Conservation (phyloP, 1,140 invertebrate genomes). For the Conopomorpha cramerella region DNA sequence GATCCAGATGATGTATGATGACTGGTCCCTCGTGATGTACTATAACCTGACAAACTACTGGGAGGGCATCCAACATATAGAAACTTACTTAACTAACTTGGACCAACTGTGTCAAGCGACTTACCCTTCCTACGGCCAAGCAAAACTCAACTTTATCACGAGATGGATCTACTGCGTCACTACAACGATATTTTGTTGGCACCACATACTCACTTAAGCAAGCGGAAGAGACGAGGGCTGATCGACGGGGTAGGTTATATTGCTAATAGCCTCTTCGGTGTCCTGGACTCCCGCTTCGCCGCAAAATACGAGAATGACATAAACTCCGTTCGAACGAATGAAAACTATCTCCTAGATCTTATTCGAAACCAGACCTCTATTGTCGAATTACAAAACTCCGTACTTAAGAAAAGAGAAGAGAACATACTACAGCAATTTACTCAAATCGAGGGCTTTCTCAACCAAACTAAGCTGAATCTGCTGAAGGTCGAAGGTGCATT, state of each 20-base stretch:
- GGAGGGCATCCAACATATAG: background rate
- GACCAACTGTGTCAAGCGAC: background rate
- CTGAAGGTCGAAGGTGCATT: background rate
- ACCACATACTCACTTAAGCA: background rate
- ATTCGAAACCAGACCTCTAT: slow-evolving; percentile 1
- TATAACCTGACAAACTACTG: slow-evolving; percentile 2
- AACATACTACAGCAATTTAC: background rate
- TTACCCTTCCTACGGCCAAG: background rate
- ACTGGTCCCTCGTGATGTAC: slow-evolving; percentile 1
- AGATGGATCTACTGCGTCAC: background rate
- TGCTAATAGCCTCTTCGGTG: slow-evolving; percentile 1
- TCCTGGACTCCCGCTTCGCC: background rate
- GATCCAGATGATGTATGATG: slow-evolving; percentile 1
- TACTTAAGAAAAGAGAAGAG: background rate
- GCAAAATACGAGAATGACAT: slow-evolving; percentile 1
- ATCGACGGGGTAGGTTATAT: slow-evolving; percentile 1
- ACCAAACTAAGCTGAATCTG: background rate
- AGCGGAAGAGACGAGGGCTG: background rate
- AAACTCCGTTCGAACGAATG: slow-evolving; percentile 1
- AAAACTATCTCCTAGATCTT: slow-evolving; percentile 1
- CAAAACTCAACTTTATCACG: background rate
- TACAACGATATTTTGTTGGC: background rate
- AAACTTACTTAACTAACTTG: background rate
- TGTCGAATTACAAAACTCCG: background rate
- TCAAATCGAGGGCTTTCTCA: background rate